phyloP scores from a whole-genome alignment of 2,888 invertebrate genomes.

The Exocentrus adspersus region DNA sequence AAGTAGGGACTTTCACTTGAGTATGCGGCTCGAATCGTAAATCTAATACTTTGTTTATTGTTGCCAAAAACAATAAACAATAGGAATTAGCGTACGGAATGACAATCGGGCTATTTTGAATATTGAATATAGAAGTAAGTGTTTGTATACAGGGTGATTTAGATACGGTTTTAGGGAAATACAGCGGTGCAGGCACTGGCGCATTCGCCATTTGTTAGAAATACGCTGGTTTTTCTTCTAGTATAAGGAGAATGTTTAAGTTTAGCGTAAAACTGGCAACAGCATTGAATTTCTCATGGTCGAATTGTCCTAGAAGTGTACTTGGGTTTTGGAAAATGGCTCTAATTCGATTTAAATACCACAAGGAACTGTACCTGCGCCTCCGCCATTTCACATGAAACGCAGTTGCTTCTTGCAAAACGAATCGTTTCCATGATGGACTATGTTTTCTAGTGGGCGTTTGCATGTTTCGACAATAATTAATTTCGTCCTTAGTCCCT shows the following conservation, averaged over 20 bases:
- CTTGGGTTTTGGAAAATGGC: not conserved
- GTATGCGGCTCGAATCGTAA: not conserved
- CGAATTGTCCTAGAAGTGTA: not conserved
- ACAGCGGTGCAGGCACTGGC: not conserved
- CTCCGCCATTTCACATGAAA: too few species aligned
- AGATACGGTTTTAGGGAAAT: not conserved
- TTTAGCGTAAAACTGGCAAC: too few species aligned
- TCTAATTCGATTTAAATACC: too few species aligned
- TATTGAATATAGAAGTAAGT: not conserved
- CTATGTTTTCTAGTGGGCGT: too few species aligned
- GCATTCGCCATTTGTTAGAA: not conserved
- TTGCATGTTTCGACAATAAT: constrained; percentile 1
- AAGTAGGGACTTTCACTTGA: not conserved
- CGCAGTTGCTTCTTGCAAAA: too few species aligned
- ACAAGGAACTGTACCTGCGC: too few species aligned
- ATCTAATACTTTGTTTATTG: constrained; percentile 2
- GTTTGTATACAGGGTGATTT: not conserved
- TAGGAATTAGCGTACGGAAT: constrained; percentile 8
- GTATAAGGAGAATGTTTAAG: too few species aligned
- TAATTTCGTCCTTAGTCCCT: constrained; percentile 17
- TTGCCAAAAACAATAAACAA: constrained; percentile 15
- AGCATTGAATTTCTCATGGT: not conserved
- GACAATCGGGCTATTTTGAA: constrained; percentile 1
- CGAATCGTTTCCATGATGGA: too few species aligned
- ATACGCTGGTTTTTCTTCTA: not conserved